Conservation (phyloP, 2,797 vertebrate species). For the Megalops cyprinoides region DNA sequence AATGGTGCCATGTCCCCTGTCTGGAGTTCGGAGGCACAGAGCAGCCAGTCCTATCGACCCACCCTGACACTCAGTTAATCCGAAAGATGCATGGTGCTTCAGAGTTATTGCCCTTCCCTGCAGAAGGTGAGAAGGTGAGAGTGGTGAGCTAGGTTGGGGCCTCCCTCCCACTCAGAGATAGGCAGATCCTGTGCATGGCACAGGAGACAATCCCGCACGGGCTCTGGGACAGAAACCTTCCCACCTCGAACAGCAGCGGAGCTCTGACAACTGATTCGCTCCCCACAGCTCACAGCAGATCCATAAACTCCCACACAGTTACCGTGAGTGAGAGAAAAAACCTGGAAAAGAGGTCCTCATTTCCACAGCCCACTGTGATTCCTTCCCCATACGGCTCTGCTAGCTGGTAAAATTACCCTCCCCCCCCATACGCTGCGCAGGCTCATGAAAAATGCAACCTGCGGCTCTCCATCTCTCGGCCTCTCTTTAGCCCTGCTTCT, state of each 20-base stretch:
- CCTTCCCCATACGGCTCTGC: background rate
- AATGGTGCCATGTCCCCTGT: background rate
- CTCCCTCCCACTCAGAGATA: background rate
- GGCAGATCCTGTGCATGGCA: background rate
- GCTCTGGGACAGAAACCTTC: too few relatives aligned
- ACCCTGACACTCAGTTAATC: constrained; percentile 11
- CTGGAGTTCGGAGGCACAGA: background rate
- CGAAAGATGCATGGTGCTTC: background rate
- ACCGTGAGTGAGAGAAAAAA: background rate
- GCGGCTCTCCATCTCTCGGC: background rate
- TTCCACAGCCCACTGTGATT: background rate
- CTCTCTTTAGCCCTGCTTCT: background rate
- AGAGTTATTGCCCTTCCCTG: background rate
- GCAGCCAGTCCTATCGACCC: background rate
- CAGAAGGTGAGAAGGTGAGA: background rate
- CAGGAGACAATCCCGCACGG: too few relatives aligned
- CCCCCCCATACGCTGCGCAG: background rate
- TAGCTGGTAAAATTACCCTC: background rate
- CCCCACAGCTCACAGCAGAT: background rate
- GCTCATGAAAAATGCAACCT: background rate
- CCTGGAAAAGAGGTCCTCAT: background rate
- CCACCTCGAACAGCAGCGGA: too few relatives aligned
- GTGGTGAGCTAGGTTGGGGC: too few relatives aligned
- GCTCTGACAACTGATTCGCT: background rate
- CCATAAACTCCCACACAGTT: background rate